Conservation (phyloP, 1,140 invertebrate genomes). For the Himalopsyche phryganea region DNA sequence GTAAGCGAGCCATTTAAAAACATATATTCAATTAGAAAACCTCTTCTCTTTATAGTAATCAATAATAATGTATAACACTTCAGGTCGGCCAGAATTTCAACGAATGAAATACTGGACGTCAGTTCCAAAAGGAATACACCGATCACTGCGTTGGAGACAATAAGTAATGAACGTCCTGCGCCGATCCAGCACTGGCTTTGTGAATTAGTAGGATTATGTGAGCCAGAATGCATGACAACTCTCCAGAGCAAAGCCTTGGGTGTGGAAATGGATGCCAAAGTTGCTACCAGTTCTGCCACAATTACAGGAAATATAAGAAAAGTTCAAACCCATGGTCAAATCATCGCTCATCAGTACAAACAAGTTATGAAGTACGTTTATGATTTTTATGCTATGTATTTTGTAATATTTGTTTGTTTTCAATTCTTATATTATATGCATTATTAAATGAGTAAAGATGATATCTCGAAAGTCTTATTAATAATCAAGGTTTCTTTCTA, state of each 20-base stretch:
- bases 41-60: too few relatives aligned
- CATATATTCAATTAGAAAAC: too few relatives aligned
- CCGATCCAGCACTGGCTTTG: constrained; percentile 61
- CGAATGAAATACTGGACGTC: neutral
- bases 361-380: constrained; percentile 46
- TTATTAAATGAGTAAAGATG: neutral
- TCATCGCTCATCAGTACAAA: constrained; percentile 51
- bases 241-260: constrained; percentile 74
- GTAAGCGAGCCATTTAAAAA: too few relatives aligned
- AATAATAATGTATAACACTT: constrained; percentile 5
- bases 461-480: neutral
- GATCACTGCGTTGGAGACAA: constrained; percentile 40
- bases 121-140: neutral
- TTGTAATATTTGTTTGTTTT: too few relatives aligned
- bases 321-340: constrained; percentile 52
- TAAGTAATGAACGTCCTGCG: constrained; percentile 47
- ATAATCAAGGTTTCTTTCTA: constrained; percentile 31
- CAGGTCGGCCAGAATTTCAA: constrained; percentile 9
- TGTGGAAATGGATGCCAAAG: constrained; percentile 51
- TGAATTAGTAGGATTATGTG: constrained; percentile 62
- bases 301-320: constrained; percentile 54
- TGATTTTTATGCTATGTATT: too few relatives aligned
- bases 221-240: constrained; percentile 77
- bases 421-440: too few relatives aligned
- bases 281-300: constrained; percentile 48